phyloP scores from a whole-genome alignment of 2,113 vertebrate genomes.

The Chrysemys picta region DNA sequence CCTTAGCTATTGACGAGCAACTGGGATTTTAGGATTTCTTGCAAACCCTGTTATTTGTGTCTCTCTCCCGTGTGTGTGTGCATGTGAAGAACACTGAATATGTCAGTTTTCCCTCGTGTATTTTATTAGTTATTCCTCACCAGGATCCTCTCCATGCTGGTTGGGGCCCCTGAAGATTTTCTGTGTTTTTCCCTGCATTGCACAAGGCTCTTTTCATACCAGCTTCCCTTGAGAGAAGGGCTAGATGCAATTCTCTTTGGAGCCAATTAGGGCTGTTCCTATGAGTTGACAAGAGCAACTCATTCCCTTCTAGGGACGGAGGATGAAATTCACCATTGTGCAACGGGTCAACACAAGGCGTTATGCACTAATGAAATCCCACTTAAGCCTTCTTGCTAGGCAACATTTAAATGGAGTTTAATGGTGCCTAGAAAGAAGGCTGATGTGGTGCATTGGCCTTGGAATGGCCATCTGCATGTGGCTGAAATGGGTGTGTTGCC shows the following conservation, averaged over 20 bases:
- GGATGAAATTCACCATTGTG: neutral
- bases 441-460: neutral
- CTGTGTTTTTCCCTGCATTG: neutral
- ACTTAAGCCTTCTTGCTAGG: neutral
- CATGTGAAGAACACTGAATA: neutral
- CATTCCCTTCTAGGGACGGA: neutral
- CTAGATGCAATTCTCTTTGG: neutral
- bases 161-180: neutral
- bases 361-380: neutral
- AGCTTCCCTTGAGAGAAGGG: neutral
- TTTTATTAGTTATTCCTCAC: neutral
- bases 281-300: neutral
- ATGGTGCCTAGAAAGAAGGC: neutral
- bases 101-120: neutral
- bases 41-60: too few relatives aligned
- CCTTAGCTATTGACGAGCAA: neutral
- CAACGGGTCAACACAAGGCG: neutral
- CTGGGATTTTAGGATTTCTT: neutral
- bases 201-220: neutral
- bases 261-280: neutral
- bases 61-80: neutral
- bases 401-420: neutral
- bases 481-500: too few relatives aligned
- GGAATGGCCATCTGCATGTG: too few relatives aligned
- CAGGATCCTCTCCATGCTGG: neutral